Percentiles rank a stretch among this genome's conserved stretches.
phyloP scores from a whole-genome alignment of 2,113 vertebrate genomes.

The Himantopus leucocephalus region DNA sequence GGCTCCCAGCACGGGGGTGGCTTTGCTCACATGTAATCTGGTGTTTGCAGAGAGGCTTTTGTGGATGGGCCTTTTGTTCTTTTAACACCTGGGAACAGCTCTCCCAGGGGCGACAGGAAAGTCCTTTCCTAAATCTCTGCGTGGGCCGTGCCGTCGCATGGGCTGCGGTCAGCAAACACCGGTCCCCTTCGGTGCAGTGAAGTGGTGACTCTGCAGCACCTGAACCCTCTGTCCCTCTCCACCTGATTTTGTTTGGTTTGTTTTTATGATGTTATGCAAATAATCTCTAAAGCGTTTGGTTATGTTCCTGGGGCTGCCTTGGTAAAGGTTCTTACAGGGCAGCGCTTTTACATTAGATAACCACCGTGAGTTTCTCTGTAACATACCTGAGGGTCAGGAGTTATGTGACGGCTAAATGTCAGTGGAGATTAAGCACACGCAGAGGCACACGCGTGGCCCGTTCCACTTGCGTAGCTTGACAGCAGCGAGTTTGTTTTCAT shows the following conservation, averaged over 20 bases:
- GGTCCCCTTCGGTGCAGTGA: accelerated
- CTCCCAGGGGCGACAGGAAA: neutral
- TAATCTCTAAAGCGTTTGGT: neutral
- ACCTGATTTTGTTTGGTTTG: neutral
- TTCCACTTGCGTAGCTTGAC: neutral
- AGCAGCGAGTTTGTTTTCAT: neutral
- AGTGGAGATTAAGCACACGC: neutral
- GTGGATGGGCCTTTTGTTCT: neutral
- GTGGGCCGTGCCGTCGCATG: accelerated
- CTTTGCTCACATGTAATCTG: neutral
- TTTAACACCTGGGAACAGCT: neutral
- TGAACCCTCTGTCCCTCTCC: neutral
- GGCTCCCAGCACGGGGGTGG: neutral
- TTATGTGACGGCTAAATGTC: neutral
- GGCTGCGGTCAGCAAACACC: neutral
- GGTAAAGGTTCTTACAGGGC: neutral
- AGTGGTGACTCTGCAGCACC: neutral
- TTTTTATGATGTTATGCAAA: neutral
- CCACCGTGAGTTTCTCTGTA: neutral
- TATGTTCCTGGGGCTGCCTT: neutral
- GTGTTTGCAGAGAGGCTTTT: neutral
- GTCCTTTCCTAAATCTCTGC: neutral
- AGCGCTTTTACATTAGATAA: neutral
- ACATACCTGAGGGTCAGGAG: neutral
- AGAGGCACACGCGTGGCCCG: neutral